Evolutionary conservation across 1,140 invertebrate species (phyloP).

Genomic region (Macrosteles quadrilineatus): DNA sequence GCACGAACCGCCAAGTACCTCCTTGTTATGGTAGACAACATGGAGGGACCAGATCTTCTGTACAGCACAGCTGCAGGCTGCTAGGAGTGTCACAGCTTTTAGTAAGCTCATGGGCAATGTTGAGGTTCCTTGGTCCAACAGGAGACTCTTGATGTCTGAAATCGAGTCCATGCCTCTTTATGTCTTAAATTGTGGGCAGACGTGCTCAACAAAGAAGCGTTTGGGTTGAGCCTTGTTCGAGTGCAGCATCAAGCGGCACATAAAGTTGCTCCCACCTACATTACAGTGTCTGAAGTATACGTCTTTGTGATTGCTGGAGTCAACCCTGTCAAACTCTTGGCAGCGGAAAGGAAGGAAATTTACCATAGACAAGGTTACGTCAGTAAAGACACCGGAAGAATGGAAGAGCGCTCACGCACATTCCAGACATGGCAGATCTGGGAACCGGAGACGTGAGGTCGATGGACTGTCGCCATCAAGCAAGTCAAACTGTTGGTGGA

Average conservation of each 20-base stretch:
- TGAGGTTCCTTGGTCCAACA: not conserved
- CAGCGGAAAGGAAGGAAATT: not conserved
- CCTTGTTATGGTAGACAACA: no score
- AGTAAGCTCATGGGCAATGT: not conserved
- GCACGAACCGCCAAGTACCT: no score
- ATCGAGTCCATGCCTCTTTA: not conserved
- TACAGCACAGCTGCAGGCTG: no score
- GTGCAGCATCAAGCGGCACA: not conserved
- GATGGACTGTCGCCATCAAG: no score
- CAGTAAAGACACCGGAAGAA: not conserved
- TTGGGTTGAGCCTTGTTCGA: not conserved
- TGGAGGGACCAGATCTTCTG: no score
- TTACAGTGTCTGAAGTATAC: not conserved
- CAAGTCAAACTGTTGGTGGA: no score
- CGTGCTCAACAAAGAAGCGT: not conserved
- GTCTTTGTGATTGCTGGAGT: not conserved
- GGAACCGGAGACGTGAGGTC: no score
- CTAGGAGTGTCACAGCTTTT: no score
- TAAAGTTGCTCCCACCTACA: not conserved
- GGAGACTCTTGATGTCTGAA: not conserved
- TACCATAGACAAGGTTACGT: not conserved
- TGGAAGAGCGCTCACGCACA: not conserved
- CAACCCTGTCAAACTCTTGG: not conserved
- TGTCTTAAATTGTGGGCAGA: not conserved
- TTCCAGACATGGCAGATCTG: no score